Base-by-base conservation (phyloP, 2,113 vertebrate species). In the Poicephalus gulielmi region DNA sequence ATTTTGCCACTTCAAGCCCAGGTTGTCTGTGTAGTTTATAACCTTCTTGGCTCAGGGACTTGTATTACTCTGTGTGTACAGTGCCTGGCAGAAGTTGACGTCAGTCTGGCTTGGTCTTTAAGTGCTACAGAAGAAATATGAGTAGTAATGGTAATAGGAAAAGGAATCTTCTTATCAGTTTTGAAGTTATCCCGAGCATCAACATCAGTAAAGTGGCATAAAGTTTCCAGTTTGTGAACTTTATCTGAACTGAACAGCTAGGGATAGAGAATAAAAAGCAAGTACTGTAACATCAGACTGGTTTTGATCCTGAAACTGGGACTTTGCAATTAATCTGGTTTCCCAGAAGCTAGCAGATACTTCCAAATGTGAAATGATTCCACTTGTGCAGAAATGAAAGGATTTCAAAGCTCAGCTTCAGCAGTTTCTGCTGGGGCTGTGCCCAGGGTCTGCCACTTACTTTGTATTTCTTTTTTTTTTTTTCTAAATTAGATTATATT, bases 281-380 rank as follows among this genome's bases (percentile, higher is more conserved):
- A 2, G 0, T 77, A 18, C 3, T 4, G 9, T 76, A 74, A 41
- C 41, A 90, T 50, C 57, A 84, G 75, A 50, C 80, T 60, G 44
- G 24, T 92, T 96, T 90, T 96, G 84, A 82, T 92, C 82, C 73
- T 74, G 79, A 89, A 90, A 80, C 70, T 83, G 89, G 83, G 92
- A 68, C 73, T 88, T 27, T 83, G 70, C 82, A 90, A 93, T 95
- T 96, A 93, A 95, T 94, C 86, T 88, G 52, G 57, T 69, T 94
- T 96, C 67, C 84, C 79, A 88, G 91, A 92, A 97, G 82, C 71
- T 82, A 88, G 52, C 73, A 90, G 87, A 57, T 79, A 85, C 18
- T 96, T 93, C 89, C 59, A 95, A 94, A 96, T 94, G 73, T 85
- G 93, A 96, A 97, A 92, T 95, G 94, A 94, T 96, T 97, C 89